Evolutionary conservation across 37 sponge, comb jelly and placozoan species (phyloP).

Genomic region (Eunapius fragilis): DNA sequence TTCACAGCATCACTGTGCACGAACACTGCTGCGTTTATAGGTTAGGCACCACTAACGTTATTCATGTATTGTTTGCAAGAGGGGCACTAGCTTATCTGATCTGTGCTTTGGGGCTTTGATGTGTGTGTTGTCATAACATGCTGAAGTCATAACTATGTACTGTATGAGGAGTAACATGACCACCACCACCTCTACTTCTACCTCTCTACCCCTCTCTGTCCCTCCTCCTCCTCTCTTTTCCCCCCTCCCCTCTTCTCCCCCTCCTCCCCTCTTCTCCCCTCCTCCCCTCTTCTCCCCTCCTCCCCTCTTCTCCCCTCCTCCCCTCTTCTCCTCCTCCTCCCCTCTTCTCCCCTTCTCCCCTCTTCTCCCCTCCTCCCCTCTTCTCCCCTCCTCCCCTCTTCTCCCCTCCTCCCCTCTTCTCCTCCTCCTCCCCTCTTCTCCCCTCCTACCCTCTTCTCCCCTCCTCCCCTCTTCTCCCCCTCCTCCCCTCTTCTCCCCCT

Average conservation of each 20-base stretch:
- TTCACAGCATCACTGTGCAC: background rate
- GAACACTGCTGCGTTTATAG: slow-evolving; percentile 43
- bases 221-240: too few species aligned
- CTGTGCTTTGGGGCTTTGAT: too few species aligned
- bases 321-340: background rate
- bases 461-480: background rate
- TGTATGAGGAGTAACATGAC: too few species aligned
- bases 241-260: too few species aligned
- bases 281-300: too few species aligned
- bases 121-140: too few species aligned
- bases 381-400: background rate
- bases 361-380: background rate
- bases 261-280: too few species aligned
- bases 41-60: background rate
- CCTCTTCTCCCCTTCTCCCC: background rate
- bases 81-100: background rate
- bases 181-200: too few species aligned
- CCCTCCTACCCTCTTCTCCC: background rate
- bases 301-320: background rate
- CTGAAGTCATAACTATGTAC: too few species aligned
- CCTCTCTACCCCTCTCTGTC: too few species aligned
- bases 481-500: background rate
- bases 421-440: background rate
- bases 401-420: background rate
- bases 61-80: background rate